Evolutionary conservation across 2,888 invertebrate species (phyloP), one percentile per base, ranked within the genome.

Genomic region (Nesidiocoris tenuis): DNA sequence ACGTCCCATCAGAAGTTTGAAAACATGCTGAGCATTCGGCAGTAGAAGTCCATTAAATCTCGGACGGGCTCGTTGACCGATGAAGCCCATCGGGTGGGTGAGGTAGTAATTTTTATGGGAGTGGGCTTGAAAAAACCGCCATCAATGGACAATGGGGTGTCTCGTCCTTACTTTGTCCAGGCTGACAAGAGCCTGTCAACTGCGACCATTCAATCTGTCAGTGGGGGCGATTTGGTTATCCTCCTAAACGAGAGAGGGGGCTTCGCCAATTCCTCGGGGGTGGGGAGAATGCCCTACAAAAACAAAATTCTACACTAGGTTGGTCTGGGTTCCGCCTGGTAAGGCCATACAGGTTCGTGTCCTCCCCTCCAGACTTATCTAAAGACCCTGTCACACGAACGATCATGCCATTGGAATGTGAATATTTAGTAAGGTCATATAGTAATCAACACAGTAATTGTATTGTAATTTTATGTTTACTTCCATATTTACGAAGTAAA

Each of bases 121-220:
- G 39, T 39, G 39, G 39, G 12, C 39, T 39, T 12, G 5, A 39
- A 39, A 39, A 39, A 39, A 39, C 39, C 3, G 39, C 39, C 39
- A 39, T 39, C 39, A 12, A 39, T 39, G 12, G 39, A 39, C 39
- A 39, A 39, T 39, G 12, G 39, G 39, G 39, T 39, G 39, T 61
- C 70, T 72, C 56, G 66, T 77, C 74, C 77, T 77, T 77, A 77
- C 74, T 71, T 77, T 77, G 74, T 77, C 65, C 67, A 54, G 63
- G 17, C 17, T 77, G 77, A 77, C 77, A 77, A 71, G 59, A 25
- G 12, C 61, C 61, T 74, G 74, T 74, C 68, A 25, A 19, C 74
- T 64, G 16, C 22, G 18, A 22, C 56, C 56, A 67, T 67, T 67
- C 67, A 67, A 67, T 67, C 55, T 67, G 67, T 67, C 67, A 67